Evolutionary conservation across 37 sponge, comb jelly and placozoan species (phyloP).

Genomic region (Axinella damicornis): DNA sequence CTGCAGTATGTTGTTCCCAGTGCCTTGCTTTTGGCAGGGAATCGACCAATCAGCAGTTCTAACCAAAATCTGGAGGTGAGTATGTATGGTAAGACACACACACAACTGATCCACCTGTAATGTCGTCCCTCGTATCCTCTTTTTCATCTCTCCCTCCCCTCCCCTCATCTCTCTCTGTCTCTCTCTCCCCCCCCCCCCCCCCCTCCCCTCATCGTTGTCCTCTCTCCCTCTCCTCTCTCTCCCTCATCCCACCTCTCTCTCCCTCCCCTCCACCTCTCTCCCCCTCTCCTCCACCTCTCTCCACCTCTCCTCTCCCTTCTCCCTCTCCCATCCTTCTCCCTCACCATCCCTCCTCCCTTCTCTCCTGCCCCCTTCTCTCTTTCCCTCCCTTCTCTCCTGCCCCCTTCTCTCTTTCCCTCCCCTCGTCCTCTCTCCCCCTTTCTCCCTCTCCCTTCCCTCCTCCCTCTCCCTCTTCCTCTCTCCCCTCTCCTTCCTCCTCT

Average conservation of each 20-base stretch:
- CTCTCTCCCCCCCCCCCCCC: background rate
- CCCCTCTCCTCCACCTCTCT: background rate
- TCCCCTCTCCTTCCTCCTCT: background rate
- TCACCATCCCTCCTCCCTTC: background rate
- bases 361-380: background rate
- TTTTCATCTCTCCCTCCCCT: background rate
- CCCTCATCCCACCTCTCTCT: background rate
- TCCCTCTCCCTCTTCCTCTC: too few relatives aligned
- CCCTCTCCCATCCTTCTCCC: background rate
- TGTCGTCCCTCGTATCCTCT: background rate
- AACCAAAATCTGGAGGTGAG: conserved; percentile 52
- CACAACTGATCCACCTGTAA: too few relatives aligned
- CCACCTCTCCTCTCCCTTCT: too few relatives aligned
- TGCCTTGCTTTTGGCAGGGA: conserved; percentile 11
- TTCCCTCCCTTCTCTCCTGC: too few relatives aligned
- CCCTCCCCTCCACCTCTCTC: background rate
- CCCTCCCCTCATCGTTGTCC: background rate
- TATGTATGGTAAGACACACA: too few relatives aligned
- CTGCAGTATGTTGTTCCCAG: conserved; percentile 60
- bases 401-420: too few relatives aligned
- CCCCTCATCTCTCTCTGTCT: background rate
- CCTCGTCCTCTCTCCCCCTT: background rate
- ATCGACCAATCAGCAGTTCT: conserved; percentile 13
- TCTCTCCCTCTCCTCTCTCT: background rate
- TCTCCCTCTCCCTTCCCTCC: too few relatives aligned